Base-by-base conservation (phyloP, 2,113 vertebrate genomes). In the Sinocyclocheilus grahami region DNA sequence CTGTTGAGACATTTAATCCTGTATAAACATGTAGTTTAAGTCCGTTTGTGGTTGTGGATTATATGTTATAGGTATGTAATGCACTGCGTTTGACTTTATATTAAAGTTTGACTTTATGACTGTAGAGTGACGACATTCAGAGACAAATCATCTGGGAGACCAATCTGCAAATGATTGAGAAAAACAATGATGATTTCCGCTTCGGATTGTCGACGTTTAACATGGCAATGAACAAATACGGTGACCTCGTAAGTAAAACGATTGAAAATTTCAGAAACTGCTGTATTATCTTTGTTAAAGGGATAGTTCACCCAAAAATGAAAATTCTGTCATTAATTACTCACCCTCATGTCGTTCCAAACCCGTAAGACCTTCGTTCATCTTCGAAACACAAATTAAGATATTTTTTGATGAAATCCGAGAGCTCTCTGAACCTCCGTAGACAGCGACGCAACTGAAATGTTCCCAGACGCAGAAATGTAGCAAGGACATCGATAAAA, bases 181-280 rank as follows among this genome's bases (percentile, higher is more conserved):
- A 93, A 74, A 94, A 94, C 82, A 95, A 95, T 72, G 80, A 86
- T 1, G 76, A 91, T 10, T 94, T 90, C 87, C 81, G 87, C 14
- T 89, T 85, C 75, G 94, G 95, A n/a, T 87, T 46, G 79, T 94
- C 82, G 86, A 84, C 80, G 1, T 95, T 94, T 67, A 84, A 88
- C 12, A 94, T 95, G 95, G 80, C 89, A 55, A 95, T 95, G 94
- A 95, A 95, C 85, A 95, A 91, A 91, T 95, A 94, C 39, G 94
- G 94, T 81, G 94, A 94, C 85, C 88, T 95, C 83, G 95, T 95
- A 78, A 89, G 88, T 83, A 27, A 42, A 42, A 74, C 18, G 1
- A 42, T 2, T 22, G 69, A 72, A 72, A 20, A 71, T 18, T 3
- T 51, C 48, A 4, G 1, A 18, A 14, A 4, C 65, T 33, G 13